Conservation (phyloP, 2,888 invertebrate species). For the Himalopsyche japonica region DNA sequence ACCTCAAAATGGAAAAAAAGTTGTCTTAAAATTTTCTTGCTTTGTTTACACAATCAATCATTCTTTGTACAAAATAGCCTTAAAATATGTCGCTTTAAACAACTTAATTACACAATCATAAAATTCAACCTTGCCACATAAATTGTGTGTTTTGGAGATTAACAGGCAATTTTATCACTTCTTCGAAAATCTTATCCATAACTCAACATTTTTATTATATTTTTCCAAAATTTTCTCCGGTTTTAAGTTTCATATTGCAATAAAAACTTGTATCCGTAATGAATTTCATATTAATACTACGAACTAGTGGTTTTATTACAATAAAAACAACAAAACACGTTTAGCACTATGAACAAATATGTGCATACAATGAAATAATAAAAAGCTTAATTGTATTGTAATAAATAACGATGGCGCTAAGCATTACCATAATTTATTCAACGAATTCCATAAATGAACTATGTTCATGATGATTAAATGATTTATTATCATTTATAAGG, state of each 20-base stretch:
- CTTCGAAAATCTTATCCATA: background rate
- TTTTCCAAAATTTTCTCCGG: background rate
- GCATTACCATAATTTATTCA: background rate
- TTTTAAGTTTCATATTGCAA: background rate
- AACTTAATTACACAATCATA: background rate
- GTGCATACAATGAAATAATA: background rate
- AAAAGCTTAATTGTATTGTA: background rate
- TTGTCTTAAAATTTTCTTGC: too few relatives aligned
- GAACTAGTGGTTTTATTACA: background rate
- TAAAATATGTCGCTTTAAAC: too few relatives aligned
- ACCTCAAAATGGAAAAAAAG: too few relatives aligned
- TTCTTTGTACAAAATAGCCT: too few relatives aligned
- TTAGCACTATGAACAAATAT: background rate
- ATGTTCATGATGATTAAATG: background rate
- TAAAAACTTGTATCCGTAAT: background rate
- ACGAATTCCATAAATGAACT: background rate
- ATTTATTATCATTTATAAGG: background rate
- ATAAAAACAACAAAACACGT: background rate
- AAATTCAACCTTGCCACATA: background rate
- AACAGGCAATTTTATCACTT: background rate
- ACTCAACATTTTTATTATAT: background rate
- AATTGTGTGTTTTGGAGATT: background rate
- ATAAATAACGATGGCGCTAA: background rate
- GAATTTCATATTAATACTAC: background rate
- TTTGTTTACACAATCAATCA: too few relatives aligned